These are phyloP conservation scores for Trialeurodes vaporariorum DNA, from an alignment of 1,140 invertebrate genomes.

Conservation along the genomic window DNA sequence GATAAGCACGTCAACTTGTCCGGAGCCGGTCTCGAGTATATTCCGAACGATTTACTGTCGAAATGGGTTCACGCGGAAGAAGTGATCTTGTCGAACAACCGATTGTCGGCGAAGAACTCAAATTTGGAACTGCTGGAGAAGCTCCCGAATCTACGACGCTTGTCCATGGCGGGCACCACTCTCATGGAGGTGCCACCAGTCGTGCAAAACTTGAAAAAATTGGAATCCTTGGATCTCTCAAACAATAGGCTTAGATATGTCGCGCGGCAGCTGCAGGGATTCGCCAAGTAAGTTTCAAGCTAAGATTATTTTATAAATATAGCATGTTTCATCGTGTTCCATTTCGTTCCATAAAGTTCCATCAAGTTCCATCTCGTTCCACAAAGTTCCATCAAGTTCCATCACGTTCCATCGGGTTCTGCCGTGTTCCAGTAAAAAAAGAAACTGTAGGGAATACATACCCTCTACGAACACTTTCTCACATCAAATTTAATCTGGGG, in stretches of 20 bases:
- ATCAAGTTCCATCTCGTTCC: no score
- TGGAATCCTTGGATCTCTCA: constrained; percentile 54
- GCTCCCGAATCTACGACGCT: constrained; percentile 10
- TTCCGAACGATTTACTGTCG: constrained; percentile 45
- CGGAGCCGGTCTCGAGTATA: constrained; percentile 41
- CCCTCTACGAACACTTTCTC: no score
- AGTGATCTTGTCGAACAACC: constrained; percentile 19
- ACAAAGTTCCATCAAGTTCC: no score
- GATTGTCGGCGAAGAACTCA: constrained; percentile 9
- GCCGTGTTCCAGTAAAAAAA: no score
- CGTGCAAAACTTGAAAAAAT: constrained; percentile 33
- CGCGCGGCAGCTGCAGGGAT: constrained; percentile 45
- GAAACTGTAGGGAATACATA: no score
- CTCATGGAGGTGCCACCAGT: constrained; percentile 16
- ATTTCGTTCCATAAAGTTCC: no score
- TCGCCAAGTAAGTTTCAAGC: constrained; percentile 46
- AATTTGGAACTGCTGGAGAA: constrained; percentile 18
- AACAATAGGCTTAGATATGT: constrained; percentile 50
- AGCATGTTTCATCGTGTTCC: not conserved
- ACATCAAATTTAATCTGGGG: no score
- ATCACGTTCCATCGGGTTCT: no score
- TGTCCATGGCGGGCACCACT: constrained; percentile 18
- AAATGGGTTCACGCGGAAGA: constrained; percentile 17
- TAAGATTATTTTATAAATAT: not conserved
- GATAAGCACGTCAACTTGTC: constrained; percentile 39